Percentiles rank a stretch among this genome's conserved stretches.
Evolutionary conservation across 2,797 vertebrate genomes (phyloP).

Genomic region (Sebastes reedi): DNA sequence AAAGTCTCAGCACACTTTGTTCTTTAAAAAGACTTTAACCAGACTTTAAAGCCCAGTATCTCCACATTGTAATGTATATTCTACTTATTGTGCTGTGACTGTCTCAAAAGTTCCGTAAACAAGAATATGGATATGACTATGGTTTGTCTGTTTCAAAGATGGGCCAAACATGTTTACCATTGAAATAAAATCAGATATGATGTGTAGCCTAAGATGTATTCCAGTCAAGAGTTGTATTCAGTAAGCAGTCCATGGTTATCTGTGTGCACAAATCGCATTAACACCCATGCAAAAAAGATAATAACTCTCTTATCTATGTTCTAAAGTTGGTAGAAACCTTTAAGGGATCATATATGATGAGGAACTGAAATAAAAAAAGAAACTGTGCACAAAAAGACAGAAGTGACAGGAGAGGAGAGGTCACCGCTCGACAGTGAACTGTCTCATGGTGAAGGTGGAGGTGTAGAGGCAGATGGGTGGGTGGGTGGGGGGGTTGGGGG

Average conservation of each 20-base stretch:
- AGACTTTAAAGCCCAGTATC: conserved; percentile 1
- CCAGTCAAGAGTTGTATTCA: not conserved
- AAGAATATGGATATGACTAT: conserved; percentile 60
- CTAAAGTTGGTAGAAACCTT: conserved; percentile 10
- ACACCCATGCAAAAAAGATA: conserved; percentile 72
- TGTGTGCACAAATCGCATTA: conserved; percentile 42
- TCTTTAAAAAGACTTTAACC: not conserved
- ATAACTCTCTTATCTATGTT: not conserved
- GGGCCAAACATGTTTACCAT: conserved; percentile 85
- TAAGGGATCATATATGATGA: conserved; percentile 28
- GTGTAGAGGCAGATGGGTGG: conserved; percentile 40
- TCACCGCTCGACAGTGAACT: conserved; percentile 40
- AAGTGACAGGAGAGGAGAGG: conserved; percentile 29
- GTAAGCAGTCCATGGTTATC: conserved; percentile 22
- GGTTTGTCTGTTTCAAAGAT: conserved; percentile 85
- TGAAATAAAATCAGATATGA: conserved; percentile 66
- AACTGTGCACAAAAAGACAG: conserved; percentile 23
- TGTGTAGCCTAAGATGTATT: conserved; percentile 43
- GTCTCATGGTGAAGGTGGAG: conserved; percentile 36
- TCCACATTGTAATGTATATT: not conserved
- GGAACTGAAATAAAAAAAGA: conserved; percentile 29
- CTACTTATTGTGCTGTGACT: conserved; percentile 73
- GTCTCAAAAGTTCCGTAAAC: conserved; percentile 60
- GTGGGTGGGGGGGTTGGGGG: conserved; percentile 20
- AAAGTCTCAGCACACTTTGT: conserved; percentile 77